Evolutionary conservation across 2,888 invertebrate species (phyloP).

Genomic region (Archips xylosteana): DNA sequence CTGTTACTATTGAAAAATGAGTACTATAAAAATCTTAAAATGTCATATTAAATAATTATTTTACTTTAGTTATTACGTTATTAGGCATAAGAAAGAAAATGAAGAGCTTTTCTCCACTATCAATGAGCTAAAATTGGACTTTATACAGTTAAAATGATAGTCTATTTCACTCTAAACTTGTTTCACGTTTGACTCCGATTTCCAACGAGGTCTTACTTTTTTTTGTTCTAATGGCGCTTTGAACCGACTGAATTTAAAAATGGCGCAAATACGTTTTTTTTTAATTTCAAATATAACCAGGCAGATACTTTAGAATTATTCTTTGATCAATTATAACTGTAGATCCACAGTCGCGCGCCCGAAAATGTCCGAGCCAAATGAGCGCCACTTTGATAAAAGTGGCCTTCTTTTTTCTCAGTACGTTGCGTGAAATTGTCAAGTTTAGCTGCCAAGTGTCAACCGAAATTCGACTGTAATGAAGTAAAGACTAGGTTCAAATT

Average conservation of each 20-base stretch:
- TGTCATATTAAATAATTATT: not conserved
- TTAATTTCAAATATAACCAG: too few species aligned
- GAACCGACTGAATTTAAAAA: not conserved
- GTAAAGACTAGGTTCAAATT: too few species aligned
- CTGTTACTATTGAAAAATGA: not conserved
- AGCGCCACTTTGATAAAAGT: too few species aligned
- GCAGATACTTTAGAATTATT: not conserved
- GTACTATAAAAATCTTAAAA: not conserved
- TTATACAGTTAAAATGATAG: not conserved
- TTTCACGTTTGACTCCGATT: not conserved
- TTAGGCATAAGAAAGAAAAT: not conserved
- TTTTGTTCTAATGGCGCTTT: not conserved
- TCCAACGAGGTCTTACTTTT: not conserved
- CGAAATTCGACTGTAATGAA: too few species aligned
- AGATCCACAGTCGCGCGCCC: too few species aligned
- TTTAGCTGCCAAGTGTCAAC: too few species aligned
- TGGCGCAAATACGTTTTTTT: not conserved
- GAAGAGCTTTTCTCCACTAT: constrained; percentile 39
- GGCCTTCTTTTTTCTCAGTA: too few species aligned
- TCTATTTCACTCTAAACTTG: not conserved
- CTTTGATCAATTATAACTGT: too few species aligned
- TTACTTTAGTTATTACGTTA: not conserved
- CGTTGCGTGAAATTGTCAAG: too few species aligned
- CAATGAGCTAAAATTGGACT: not conserved
- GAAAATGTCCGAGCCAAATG: too few species aligned